Percentiles rank a stretch among this genome's conserved stretches.
Conservation (phyloP, 2,888 invertebrate species). For the Drosophila pegasa region DNA sequence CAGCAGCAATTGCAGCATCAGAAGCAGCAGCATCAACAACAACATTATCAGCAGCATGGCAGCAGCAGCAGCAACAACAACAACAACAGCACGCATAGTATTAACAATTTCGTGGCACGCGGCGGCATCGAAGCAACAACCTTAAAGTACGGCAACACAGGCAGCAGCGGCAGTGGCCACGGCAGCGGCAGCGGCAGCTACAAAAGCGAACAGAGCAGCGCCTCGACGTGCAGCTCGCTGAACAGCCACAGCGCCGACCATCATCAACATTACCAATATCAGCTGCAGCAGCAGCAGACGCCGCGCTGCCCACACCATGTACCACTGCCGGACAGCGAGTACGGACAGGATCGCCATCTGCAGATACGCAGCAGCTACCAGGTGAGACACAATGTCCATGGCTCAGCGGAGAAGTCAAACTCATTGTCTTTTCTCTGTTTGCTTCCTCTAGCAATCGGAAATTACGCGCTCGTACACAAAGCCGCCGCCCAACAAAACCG, state of each 20-base stretch:
- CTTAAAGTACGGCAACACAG: conserved; percentile 74
- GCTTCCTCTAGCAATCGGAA: conserved; percentile 87
- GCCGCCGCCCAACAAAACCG: conserved; percentile 89
- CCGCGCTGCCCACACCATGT: conserved; percentile 87
- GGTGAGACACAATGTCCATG: conserved; percentile 81
- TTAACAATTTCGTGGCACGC: conserved; percentile 69
- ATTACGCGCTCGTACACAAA: conserved; percentile 89
- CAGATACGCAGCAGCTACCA: conserved; percentile 88
- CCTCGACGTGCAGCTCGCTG: conserved; percentile 68
- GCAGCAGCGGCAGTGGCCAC: not conserved
- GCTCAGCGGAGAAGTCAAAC: not conserved
- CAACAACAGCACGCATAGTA: conserved; percentile 72
- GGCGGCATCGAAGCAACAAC: conserved; percentile 78
- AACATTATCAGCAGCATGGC: conserved; percentile 25
- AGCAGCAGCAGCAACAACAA: conserved; percentile 37
- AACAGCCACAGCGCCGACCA: conserved; percentile 83
- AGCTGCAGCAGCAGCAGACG: conserved; percentile 81
- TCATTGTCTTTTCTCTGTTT: not conserved
- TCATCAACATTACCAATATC: conserved; percentile 83
- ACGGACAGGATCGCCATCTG: conserved; percentile 87
- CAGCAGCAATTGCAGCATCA: conserved; percentile 56
- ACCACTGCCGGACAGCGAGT: conserved; percentile 88
- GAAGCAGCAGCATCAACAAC: conserved; percentile 58
- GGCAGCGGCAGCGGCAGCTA: conserved; percentile 31
- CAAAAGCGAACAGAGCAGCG: conserved; percentile 56